phyloP scores from a whole-genome alignment of 2,113 vertebrate genomes.

The Brachionichthys hirsutus region DNA sequence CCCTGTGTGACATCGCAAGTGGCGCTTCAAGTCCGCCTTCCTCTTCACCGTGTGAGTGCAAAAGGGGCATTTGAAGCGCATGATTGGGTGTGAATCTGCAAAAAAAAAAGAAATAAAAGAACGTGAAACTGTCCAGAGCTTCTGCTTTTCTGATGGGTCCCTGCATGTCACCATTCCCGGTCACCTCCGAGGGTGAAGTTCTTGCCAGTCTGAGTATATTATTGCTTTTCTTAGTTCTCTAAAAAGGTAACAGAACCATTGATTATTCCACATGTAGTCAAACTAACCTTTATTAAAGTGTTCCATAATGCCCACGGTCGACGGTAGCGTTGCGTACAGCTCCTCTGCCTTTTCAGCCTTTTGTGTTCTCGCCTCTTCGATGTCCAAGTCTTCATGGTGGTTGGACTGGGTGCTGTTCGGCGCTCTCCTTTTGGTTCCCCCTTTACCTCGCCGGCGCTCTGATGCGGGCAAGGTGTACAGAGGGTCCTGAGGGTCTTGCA shows the following conservation, averaged over 20 bases:
- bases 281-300: slow-evolving; percentile 84
- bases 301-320: slow-evolving; percentile 79
- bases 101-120: no score
- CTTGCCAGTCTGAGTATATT: not conserved
- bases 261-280: not conserved
- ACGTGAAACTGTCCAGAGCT: slow-evolving; percentile 18
- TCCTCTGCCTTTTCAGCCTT: slow-evolving; percentile 83
- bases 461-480: slow-evolving; percentile 63
- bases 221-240: slow-evolving; percentile 1
- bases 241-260: not conserved
- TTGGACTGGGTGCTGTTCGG: slow-evolving; percentile 52
- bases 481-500: slow-evolving; percentile 67
- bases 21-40: slow-evolving; percentile 95
- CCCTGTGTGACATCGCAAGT: slow-evolving; percentile 94
- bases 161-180: not conserved
- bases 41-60: slow-evolving; percentile 97
- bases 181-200: not conserved
- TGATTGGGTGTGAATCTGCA: slow-evolving; percentile 87
- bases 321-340: slow-evolving; percentile 78
- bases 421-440: slow-evolving; percentile 62
- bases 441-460: slow-evolving; percentile 67
- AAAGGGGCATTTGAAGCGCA: slow-evolving; percentile 97
- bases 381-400: slow-evolving; percentile 65
- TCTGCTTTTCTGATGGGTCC: not conserved
- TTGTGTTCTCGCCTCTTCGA: slow-evolving; percentile 69